These are phyloP conservation scores for Chrysolina haemoptera DNA, from an alignment of 2,888 invertebrate species.

Conservation along the genomic window DNA sequence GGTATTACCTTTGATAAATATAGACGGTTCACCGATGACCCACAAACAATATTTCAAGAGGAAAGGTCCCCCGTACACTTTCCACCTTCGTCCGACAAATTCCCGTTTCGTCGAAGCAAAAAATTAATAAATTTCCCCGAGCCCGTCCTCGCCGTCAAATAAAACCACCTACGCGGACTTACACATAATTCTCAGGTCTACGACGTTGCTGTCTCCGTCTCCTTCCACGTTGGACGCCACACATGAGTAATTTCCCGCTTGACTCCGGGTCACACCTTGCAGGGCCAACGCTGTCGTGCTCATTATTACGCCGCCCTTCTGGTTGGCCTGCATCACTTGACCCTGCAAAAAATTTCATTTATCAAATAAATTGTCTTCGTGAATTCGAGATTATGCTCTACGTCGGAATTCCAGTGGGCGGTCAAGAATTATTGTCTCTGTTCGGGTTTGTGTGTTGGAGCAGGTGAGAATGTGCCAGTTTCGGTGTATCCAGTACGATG, in stretches of 20 bases:
- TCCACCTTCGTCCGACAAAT: no score
- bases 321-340: slow-evolving; percentile 88
- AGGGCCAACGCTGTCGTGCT: slow-evolving; percentile 87
- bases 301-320: slow-evolving; percentile 89
- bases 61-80: neutral
- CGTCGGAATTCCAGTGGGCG: slow-evolving; percentile 31
- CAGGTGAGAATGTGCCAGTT: no score
- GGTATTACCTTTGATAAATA: no score
- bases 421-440: slow-evolving; percentile 8
- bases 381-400: slow-evolving; percentile 31
- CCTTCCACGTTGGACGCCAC: slow-evolving; percentile 94
- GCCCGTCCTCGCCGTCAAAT: slow-evolving; percentile 8
- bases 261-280: slow-evolving; percentile 84
- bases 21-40: neutral
- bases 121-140: slow-evolving; percentile 1
- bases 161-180: slow-evolving; percentile 71
- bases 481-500: no score
- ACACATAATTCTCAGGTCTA: slow-evolving; percentile 92
- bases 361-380: slow-evolving; percentile 42
- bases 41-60: neutral
- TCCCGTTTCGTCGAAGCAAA: neutral
- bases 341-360: slow-evolving; percentile 73
- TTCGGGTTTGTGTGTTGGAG: neutral
- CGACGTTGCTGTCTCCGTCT: slow-evolving; percentile 86
- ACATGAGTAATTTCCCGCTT: slow-evolving; percentile 91